Evolutionary conservation across 1,140 invertebrate genomes (phyloP), one percentile per base, ranked within the genome.

Genomic region (Heterodera schachtii): DNA sequence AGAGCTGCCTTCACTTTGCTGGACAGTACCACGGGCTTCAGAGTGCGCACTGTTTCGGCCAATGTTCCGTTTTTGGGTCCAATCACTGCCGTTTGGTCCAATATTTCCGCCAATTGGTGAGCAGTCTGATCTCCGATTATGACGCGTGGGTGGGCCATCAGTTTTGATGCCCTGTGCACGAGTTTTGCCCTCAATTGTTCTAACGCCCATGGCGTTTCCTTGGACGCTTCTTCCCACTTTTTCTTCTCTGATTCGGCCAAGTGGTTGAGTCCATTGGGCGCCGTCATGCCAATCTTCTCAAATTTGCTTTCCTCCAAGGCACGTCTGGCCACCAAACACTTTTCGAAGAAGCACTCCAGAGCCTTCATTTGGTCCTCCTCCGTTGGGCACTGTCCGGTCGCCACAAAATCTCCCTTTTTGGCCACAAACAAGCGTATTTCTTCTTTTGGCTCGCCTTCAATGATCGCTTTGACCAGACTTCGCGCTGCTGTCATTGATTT

Each of bases 121-220:
- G 75, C 75, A 8, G 75, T 67, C 11, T 19, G 67, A 41, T 78
- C 75, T 3, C 75, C 75, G 44, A 78, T 64, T 19, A 78, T 43
- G 4, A 78, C 52, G n/a, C 49, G 47, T 3, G 75, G 49, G 3
- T 44, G 44, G 4, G 4, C 44, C 16, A 78, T 41, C 7, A 78
- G 46, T 21, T n/a, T 9, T 3, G 19, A 7, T 11, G 44, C 60
- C 13, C 13, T 1, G 44, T 78, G 75, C 7, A 78, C 60, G 11
- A 66, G 6, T 41, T 66, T 52, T 8, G 75, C 75, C 47, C 75
- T 19, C 60, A 78, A 11, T 8, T 19, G 7, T 78, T 78, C 75
- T 6, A 78, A 1, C 2, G 21, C 44, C 75, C 47, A 60, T 2
- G 19, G 8, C 44, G 49, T 13, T 13, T 66, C 16, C 4, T 31